A percentile compares a stretch with the other conserved stretches of the same genome.
These are phyloP conservation scores for Megaleporinus macrocephalus DNA, from an alignment of 2,113 vertebrate species.

Conservation along the genomic window DNA sequence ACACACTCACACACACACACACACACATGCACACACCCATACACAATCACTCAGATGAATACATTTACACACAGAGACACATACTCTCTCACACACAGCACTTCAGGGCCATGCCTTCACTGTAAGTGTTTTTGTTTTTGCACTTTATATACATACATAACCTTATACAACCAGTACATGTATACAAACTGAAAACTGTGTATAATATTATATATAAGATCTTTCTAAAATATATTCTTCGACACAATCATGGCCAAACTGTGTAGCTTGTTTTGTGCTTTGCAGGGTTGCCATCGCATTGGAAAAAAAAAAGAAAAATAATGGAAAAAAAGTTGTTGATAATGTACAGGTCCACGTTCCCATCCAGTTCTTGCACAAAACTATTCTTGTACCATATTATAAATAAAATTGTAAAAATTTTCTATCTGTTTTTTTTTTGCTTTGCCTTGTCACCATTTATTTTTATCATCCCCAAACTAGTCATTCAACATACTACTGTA, in stretches of 20 bases:
- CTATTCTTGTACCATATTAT: constrained; percentile 99
- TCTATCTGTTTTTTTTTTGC: constrained; percentile 42
- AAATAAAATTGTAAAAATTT: constrained; percentile 89
- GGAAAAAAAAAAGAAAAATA: constrained; percentile 70
- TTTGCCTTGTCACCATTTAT: constrained; percentile 19
- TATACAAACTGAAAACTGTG: constrained; percentile 72
- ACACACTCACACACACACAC: constrained; percentile 40
- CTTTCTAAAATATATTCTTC: constrained; percentile 60
- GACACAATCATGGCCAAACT: constrained; percentile 84
- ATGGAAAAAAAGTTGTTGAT: constrained; percentile 83
- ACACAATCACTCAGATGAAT: constrained; percentile 36
- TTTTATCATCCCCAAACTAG: not conserved
- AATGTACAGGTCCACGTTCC: constrained; percentile 84
- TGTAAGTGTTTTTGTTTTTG: constrained; percentile 75
- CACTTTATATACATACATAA: constrained; percentile 82
- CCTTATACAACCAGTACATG: constrained; percentile 70
- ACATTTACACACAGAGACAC: constrained; percentile 8
- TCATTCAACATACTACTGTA: no score
- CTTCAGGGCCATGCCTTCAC: constrained; percentile 71
- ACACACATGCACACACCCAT: constrained; percentile 44
- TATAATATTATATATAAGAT: constrained; percentile 64
- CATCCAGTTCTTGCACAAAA: constrained; percentile 95
- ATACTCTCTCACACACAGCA: constrained; percentile 61
- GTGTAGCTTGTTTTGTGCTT: constrained; percentile 74
- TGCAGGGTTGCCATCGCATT: constrained; percentile 71